These are phyloP conservation scores for Clanis bilineata DNA, from an alignment of 2,888 invertebrate genomes.

Conservation along the genomic window DNA sequence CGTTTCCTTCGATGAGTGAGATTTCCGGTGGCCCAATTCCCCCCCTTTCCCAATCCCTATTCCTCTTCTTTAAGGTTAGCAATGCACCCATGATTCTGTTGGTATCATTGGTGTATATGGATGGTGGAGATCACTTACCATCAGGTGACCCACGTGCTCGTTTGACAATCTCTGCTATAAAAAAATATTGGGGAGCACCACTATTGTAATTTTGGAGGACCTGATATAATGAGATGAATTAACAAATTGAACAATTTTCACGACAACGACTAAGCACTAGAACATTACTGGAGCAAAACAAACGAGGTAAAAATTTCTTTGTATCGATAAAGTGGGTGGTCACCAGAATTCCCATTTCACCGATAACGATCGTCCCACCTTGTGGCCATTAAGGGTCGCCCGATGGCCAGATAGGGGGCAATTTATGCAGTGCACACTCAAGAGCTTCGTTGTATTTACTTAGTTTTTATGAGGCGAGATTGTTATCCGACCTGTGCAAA, in stretches of 20 bases:
- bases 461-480: slow-evolving; percentile 64
- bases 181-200: no score
- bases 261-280: background rate
- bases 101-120: no score
- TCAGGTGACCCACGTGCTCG: no score
- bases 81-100: no score
- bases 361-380: slow-evolving; percentile 78
- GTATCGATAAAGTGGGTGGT: slow-evolving; percentile 68
- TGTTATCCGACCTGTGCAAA: slow-evolving; percentile 61
- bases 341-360: slow-evolving; percentile 65
- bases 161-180: no score
- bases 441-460: slow-evolving; percentile 64
- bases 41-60: no score
- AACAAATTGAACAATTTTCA: background rate
- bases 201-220: background rate
- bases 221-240: background rate
- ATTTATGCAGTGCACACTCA: slow-evolving; percentile 77
- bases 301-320: slow-evolving; percentile 68
- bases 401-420: slow-evolving; percentile 73
- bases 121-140: no score
- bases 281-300: slow-evolving; percentile 37
- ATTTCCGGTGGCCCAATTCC: no score
- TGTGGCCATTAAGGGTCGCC: slow-evolving; percentile 73
- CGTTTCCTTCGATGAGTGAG: no score
- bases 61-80: no score